Base-by-base conservation (phyloP, 2,888 invertebrate species). In the Lapara coniferarum region DNA sequence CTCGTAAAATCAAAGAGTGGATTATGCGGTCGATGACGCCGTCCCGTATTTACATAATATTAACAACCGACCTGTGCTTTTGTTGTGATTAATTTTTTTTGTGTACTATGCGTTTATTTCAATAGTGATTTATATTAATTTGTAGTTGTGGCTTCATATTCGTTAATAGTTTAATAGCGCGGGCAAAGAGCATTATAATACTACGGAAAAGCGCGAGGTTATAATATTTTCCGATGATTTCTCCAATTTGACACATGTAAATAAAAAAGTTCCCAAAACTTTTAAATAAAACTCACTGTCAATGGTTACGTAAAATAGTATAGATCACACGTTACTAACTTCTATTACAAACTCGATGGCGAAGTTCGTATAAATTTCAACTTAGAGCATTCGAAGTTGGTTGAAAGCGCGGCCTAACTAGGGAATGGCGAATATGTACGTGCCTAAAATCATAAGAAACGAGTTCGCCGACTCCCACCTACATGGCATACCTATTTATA, bases 1-100 rank as follows among this genome's bases (percentile, higher is more conserved):
- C 75, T 72, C 72, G 72, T 74, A 76, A 77, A 75, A 77, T 81
- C 81, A 81, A 82, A 80, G 79, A 76, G 72, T 74, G 74, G 72
- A 77, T 76, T 72, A 77, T 75, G 71, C 73, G 72, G 66, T 66
- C 69, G 72, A 71, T 79, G 78, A 77, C 73, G 37, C 19, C 55
- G 44, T n/a, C 16, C 12, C 5, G 37, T 59, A 46, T 44, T 59
- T 44, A 44, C 16, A 25, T 56, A 13, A 56, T 4, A 25, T 19
- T 25, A 30, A 56, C 25, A 56, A 13, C 6, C 5, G 25, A 25
- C 56, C 56, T 56, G 56, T 56, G 56, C 25, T 56, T 30, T 25
- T 13, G 25, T 56, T 56, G 3, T 56, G 25, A 56, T 56, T 56
- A 56, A 56, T 56, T 25, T 56, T 56, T 56, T 56, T 19, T 56